phyloP scores from a whole-genome alignment of 2,888 invertebrate genomes.

The Cerceris ruficornis region DNA sequence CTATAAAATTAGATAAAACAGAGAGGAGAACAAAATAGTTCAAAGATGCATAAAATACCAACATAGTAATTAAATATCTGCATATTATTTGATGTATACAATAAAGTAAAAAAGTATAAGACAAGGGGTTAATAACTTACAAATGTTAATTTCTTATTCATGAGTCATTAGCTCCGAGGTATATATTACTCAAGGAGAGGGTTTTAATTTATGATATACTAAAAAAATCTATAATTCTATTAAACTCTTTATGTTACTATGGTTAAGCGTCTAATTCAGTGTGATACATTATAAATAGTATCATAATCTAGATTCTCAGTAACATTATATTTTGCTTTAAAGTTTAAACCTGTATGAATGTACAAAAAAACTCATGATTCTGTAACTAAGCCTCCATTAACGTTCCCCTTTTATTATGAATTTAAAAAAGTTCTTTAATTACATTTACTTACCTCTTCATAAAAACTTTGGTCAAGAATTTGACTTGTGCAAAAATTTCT shows the following conservation, averaged over 20 bases:
- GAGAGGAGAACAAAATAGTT: no score
- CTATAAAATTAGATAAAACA: no score
- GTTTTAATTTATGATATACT: constrained; percentile 27
- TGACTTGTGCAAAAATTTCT: constrained; percentile 56
- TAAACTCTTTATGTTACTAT: constrained; percentile 22
- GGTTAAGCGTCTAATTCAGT: constrained; percentile 30
- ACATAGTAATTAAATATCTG: no score
- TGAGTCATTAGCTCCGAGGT: constrained; percentile 46
- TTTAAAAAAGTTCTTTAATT: constrained; percentile 59
- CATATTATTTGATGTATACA: no score
- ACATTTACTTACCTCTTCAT: constrained; percentile 41
- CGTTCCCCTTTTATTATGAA: constrained; percentile 28
- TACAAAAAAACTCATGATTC: constrained; percentile 56
- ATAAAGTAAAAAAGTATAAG: no score
- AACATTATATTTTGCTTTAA: constrained; percentile 28
- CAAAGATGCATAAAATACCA: no score
- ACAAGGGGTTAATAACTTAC: no score
- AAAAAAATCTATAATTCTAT: constrained; percentile 35
- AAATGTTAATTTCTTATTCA: constrained; percentile 12
- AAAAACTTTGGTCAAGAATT: constrained; percentile 60
- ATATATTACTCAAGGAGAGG: constrained; percentile 22
- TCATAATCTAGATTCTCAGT: constrained; percentile 13
- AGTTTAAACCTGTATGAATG: constrained; percentile 54
- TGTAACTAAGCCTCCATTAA: constrained; percentile 48
- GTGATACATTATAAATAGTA: constrained; percentile 37